phyloP scores from a whole-genome alignment of 2,113 vertebrate genomes.

The Australoheros scitulus region DNA sequence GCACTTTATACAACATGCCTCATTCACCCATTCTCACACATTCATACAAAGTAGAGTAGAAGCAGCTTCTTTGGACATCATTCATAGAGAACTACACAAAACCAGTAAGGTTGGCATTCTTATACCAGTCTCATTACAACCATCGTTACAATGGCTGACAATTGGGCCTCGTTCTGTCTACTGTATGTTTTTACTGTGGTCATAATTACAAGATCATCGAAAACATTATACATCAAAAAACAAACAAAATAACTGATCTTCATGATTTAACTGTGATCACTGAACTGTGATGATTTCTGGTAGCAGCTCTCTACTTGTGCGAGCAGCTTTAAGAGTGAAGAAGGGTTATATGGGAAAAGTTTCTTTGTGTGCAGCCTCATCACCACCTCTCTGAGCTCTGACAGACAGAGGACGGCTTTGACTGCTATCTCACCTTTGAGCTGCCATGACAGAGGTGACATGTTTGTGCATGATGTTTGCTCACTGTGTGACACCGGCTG shows the following conservation, averaged over 20 bases:
- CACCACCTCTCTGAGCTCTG: conserved; percentile 83
- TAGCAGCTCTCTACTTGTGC: conserved; percentile 54
- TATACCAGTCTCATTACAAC: no score
- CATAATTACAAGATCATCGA: no score
- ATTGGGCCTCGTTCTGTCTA: no score
- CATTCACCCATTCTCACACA: no score
- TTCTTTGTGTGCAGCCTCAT: conserved; percentile 82
- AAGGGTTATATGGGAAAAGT: conserved; percentile 93
- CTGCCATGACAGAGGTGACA: neutral
- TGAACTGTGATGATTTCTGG: neutral
- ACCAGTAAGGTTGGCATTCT: no score
- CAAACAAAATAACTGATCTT: accelerated
- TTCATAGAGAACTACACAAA: no score
- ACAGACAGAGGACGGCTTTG: conserved; percentile 78
- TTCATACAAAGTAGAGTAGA: no score
- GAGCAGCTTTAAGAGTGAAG: conserved; percentile 86
- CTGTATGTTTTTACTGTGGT: no score
- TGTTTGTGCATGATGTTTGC: neutral
- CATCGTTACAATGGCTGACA: no score
- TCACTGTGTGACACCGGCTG: neutral
- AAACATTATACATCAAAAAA: neutral
- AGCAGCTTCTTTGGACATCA: no score
- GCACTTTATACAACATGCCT: no score
- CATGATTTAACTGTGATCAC: conserved; percentile 9
- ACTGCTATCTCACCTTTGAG: neutral